phyloP scores from a whole-genome alignment of 2,888 invertebrate species.

The Cryptus armator region DNA sequence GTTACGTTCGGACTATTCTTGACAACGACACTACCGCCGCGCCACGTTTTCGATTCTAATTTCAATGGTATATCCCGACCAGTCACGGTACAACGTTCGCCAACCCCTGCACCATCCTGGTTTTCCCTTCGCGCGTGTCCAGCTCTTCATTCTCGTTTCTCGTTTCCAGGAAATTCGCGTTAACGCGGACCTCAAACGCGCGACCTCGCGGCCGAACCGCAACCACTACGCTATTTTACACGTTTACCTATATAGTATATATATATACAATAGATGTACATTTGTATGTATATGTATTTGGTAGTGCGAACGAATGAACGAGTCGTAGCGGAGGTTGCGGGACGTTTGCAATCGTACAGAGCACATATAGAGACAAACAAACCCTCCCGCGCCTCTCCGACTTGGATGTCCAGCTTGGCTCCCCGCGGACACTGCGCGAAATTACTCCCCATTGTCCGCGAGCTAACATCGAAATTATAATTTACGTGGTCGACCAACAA shows the following conservation, averaged over 20 bases:
- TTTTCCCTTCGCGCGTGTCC: conserved; percentile 10
- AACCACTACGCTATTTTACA: conserved; percentile 27
- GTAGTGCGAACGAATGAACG: conserved; percentile 31
- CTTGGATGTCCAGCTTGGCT: conserved; percentile 40
- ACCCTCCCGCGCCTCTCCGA: neutral
- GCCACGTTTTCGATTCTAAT: conserved; percentile 46
- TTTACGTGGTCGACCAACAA: conserved; percentile 54
- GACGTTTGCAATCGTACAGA: conserved; percentile 43
- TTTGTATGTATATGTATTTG: neutral
- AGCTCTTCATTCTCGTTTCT: conserved; percentile 42
- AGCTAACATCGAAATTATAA: conserved; percentile 66
- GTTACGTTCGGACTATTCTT: conserved; percentile 27
- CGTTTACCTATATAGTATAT: neutral
- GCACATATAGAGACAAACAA: conserved; percentile 45
- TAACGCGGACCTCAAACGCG: conserved; percentile 21
- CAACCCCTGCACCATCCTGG: neutral
- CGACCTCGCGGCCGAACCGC: conserved; percentile 22
- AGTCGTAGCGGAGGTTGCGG: conserved; percentile 25
- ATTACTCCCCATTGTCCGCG: conserved; percentile 67
- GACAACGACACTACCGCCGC: conserved; percentile 10
- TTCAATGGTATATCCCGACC: conserved; percentile 55
- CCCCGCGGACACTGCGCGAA: conserved; percentile 57
- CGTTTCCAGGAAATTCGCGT: conserved; percentile 41
- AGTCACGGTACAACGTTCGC: neutral
- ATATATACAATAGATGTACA: conserved; percentile 13